A percentile compares a stretch with the other conserved stretches of the same genome.
phyloP scores from a whole-genome alignment of 2,888 invertebrate species.

The Cheilosia soror region DNA sequence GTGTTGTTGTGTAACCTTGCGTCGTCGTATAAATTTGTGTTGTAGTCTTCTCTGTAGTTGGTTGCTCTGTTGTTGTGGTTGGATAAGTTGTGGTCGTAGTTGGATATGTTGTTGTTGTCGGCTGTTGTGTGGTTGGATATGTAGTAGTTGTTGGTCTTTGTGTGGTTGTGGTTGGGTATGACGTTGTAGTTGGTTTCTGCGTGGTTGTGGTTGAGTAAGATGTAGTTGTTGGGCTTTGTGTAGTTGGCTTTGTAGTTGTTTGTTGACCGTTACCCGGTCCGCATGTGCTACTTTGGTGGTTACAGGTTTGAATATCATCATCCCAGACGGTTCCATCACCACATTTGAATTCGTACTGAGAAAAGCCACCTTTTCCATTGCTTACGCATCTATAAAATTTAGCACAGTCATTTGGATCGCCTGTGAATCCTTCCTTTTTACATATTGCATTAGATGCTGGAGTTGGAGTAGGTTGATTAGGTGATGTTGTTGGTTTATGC shows the following conservation, averaged over 20 bases:
- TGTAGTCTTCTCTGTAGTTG: constrained; percentile 27
- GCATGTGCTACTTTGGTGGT: constrained; percentile 79
- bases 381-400: constrained; percentile 89
- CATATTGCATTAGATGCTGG: constrained; percentile 78
- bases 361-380: constrained; percentile 86
- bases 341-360: constrained; percentile 87
- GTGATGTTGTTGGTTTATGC: constrained; percentile 10
- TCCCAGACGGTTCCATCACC: constrained; percentile 88
- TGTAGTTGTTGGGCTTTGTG: constrained; percentile 24
- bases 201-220: constrained; percentile 55
- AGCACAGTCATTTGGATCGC: constrained; percentile 85
- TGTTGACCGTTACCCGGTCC: constrained; percentile 50
- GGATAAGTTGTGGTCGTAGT: constrained; percentile 35
- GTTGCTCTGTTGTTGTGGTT: constrained; percentile 30
- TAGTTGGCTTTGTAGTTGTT: constrained; percentile 29
- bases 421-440: constrained; percentile 83
- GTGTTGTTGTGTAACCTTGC: constrained; percentile 43
- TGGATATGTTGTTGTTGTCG: constrained; percentile 18
- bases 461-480: constrained; percentile 28
- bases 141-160: constrained; percentile 51
- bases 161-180: constrained; percentile 7
- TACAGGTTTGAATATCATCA: constrained; percentile 82
- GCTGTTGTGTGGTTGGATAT: neutral
- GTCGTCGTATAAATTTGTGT: constrained; percentile 24
- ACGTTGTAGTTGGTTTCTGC: constrained; percentile 4